Percentiles rank a stretch among this genome's conserved stretches.
Conservation (phyloP, 1,140 invertebrate genomes). For the Nasonia vitripennis region DNA sequence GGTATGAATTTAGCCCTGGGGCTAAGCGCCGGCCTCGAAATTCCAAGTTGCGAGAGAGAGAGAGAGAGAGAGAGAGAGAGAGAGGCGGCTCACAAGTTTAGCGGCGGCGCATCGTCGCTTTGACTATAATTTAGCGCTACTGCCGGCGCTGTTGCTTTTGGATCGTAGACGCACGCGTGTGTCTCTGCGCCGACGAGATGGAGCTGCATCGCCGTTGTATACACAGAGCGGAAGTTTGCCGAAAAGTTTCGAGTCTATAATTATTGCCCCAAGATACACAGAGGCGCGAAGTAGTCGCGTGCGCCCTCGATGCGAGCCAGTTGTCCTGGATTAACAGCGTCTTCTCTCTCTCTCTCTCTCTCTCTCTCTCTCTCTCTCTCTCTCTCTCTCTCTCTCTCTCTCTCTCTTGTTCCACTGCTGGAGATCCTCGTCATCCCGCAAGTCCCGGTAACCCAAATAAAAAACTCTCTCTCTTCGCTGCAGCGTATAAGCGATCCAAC, state of each 20-base stretch:
- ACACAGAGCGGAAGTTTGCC: background rate
- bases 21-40: constrained; percentile 45
- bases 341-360: background rate
- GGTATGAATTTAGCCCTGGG: constrained; percentile 48
- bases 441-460: constrained; percentile 3
- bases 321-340: background rate
- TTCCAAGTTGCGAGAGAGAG: constrained; percentile 26
- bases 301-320: background rate
- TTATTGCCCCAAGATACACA: background rate
- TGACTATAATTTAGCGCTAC: constrained; percentile 41
- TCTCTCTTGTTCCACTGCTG: background rate
- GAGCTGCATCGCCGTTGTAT: background rate
- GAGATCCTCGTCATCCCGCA: background rate
- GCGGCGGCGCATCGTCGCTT: constrained; percentile 24
- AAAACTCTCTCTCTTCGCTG: background rate
- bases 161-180: background rate
- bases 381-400: too few species aligned
- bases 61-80: too few species aligned
- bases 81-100: constrained; percentile 41
- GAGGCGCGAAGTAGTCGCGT: background rate
- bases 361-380: too few species aligned
- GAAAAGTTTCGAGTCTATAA: background rate
- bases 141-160: background rate
- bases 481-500: background rate
- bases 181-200: background rate